These are phyloP conservation scores for Drosophila mimica DNA, from an alignment of 2,888 invertebrate genomes.

Conservation along the genomic window DNA sequence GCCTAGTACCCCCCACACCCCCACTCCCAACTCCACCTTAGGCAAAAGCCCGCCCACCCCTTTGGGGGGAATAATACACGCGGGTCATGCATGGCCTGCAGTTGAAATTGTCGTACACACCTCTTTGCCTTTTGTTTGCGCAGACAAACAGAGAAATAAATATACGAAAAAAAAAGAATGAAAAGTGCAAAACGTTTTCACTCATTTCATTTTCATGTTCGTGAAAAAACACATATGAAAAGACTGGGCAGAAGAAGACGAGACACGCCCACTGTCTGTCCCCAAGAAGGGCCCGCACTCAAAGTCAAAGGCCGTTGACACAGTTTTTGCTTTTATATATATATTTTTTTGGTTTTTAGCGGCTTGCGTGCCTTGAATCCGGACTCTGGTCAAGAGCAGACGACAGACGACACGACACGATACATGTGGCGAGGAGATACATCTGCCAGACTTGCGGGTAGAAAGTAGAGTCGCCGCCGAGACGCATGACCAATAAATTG, in stretches of 20 bases:
- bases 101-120: conserved; percentile 68
- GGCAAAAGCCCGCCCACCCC: background rate
- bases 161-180: conserved; percentile 10
- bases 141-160: conserved; percentile 13
- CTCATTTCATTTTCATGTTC: conserved; percentile 73
- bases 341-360: conserved; percentile 11
- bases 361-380: conserved; percentile 57
- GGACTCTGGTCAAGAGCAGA: conserved; percentile 55
- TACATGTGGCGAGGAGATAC: conserved; percentile 59
- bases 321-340: conserved; percentile 43
- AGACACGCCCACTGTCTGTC: conserved; percentile 59
- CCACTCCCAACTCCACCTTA: background rate
- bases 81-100: conserved; percentile 76
- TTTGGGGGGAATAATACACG: conserved; percentile 44
- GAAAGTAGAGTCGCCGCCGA: conserved; percentile 60
- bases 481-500: conserved; percentile 77
- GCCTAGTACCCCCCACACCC: conserved; percentile 15
- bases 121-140: conserved; percentile 63
- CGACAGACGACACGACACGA: conserved; percentile 23
- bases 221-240: conserved; percentile 63
- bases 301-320: conserved; percentile 73
- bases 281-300: conserved; percentile 48
- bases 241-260: conserved; percentile 8
- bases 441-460: conserved; percentile 54
- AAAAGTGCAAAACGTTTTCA: conserved; percentile 71